Evolutionary conservation across 2,113 vertebrate genomes (phyloP).

Genomic region (Shinisaurus crocodilurus): DNA sequence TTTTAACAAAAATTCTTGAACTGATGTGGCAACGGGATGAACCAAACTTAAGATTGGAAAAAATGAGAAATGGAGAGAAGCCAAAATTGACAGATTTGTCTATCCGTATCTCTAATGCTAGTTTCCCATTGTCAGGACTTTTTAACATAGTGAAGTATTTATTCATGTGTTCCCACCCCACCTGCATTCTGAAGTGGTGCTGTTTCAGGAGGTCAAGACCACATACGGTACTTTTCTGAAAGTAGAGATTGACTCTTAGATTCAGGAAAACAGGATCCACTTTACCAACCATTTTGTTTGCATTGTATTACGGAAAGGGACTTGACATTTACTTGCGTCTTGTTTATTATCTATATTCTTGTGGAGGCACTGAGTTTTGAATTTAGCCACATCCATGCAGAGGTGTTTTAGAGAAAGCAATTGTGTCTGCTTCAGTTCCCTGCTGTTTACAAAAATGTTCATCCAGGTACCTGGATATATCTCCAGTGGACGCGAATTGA

Average conservation of each 20-base stretch:
- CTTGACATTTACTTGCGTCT: constrained; percentile 14
- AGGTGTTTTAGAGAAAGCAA: constrained; percentile 42
- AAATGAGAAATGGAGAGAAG: neutral
- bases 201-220: no score
- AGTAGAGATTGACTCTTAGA: neutral
- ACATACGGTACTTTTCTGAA: neutral
- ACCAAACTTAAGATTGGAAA: no score
- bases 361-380: constrained; percentile 14
- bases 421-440: constrained; percentile 51
- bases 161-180: neutral
- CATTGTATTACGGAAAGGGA: neutral
- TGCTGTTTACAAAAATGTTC: constrained; percentile 59
- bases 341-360: constrained; percentile 18
- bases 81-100: no score
- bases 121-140: neutral
- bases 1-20: no score
- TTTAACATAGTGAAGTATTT: neutral
- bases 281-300: no score
- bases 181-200: neutral
- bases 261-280: neutral
- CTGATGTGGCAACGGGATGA: no score
- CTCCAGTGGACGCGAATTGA: constrained; percentile 33
- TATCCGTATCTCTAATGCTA: neutral
- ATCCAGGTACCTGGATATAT: constrained; percentile 45
- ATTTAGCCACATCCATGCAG: constrained; percentile 48